Base-by-base conservation (phyloP, 2,113 vertebrate genomes). In the Dryoscopus gambensis region DNA sequence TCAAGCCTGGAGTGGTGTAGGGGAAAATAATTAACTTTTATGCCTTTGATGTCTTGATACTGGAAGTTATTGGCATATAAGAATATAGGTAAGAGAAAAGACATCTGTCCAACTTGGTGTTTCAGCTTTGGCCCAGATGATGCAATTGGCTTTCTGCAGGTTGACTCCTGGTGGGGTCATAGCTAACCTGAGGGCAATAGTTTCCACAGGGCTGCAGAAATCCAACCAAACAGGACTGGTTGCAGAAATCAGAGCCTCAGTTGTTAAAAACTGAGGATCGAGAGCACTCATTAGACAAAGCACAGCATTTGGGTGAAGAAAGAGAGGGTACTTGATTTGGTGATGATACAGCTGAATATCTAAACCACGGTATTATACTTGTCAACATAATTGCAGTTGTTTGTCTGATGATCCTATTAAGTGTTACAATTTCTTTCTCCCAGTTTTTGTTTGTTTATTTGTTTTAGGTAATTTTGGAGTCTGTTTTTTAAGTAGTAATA, bases 401-500 rank as follows among this genome's bases (percentile, higher is more conserved):
- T 95, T 97, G 70, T 77, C 87, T 96, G 93, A 95, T 82, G 83
- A 91, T 94, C 71, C 82, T 75, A 73, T 85, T 87, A 95, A 89
- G 31, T 75, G 50, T 87, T 70, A 53, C n/a, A 55, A 57, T 95
- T 84, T 90, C 14, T 84, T 87, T 59, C 77, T 67, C 79, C 35
- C 52, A 9, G 3, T 31, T 52, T 53, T 24, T 49, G 67, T 75
- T 60, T 95, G 42, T 76, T 82, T 40, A 15, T 94, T 96, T 76
- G 69, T 94, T 94, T 93, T 85, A 88, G 93, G 91, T 92, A 84
- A 94, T 95, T 89, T 91, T 55, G 22, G 42, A 86, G 33, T 57
- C 28, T 55, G 35, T 77, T 96, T 91, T 94, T 95, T 87, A 90
- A 88, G 74, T 91, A 88, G 37, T 87, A 95, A 91, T 24, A 40